phyloP scores from a whole-genome alignment of 92 coral and sea anemone genomes.

The Bergia sp. region DNA sequence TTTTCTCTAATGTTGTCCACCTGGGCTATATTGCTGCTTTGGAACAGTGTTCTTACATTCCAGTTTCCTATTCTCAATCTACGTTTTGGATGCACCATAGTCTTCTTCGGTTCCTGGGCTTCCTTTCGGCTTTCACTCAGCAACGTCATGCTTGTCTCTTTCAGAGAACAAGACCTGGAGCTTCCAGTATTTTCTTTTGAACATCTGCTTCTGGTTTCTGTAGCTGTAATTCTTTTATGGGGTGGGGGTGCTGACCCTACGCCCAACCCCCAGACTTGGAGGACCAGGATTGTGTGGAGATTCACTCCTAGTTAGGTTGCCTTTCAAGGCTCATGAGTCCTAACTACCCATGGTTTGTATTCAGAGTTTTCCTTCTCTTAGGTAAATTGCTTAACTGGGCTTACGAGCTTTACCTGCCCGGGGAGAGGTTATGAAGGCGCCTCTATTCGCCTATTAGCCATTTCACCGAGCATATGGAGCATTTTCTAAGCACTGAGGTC shows the following conservation, averaged over 20 bases:
- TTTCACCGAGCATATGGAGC: constrained; percentile 1
- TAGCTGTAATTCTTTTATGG: constrained; percentile 15
- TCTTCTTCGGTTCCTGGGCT: not conserved
- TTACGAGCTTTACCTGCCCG: constrained; percentile 6
- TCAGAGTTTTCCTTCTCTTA: constrained; percentile 22
- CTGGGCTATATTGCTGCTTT: constrained; percentile 8
- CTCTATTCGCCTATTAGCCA: constrained; percentile 15
- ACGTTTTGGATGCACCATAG: not conserved
- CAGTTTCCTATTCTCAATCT: constrained; percentile 7
- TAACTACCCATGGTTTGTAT: not conserved
- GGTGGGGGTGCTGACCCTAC: constrained; percentile 20
- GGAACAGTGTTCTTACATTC: not conserved
- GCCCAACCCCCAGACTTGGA: constrained; percentile 22
- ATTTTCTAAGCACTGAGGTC: constrained; percentile 15
- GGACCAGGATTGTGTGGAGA: constrained; percentile 15
- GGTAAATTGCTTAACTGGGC: not conserved
- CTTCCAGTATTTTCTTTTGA: not conserved
- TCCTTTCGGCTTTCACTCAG: not conserved
- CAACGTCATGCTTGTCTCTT: not conserved
- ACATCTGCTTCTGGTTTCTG: constrained; percentile 34
- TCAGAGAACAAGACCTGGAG: not conserved
- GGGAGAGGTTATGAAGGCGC: constrained; percentile 21
- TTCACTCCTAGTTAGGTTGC: constrained; percentile 18
- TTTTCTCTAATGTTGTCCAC: not conserved
- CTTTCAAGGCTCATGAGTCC: constrained; percentile 7